phyloP scores from a whole-genome alignment of 2,113 vertebrate genomes.

The Myanophis thanlyinensis region DNA sequence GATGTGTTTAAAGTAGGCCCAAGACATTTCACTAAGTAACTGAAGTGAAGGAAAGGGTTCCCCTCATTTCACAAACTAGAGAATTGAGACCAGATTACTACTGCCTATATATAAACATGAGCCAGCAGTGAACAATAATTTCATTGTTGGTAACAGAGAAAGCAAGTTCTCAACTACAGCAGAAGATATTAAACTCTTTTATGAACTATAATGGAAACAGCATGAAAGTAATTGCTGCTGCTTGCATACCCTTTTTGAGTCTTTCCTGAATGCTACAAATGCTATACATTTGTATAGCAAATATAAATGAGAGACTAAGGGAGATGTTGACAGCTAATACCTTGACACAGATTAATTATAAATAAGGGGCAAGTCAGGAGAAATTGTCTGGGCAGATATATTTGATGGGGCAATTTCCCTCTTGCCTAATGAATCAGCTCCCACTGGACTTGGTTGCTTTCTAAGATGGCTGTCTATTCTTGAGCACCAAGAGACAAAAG shows the following conservation, averaged over 20 bases:
- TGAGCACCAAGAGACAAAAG: background rate
- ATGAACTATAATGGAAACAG: background rate
- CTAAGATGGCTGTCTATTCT: background rate
- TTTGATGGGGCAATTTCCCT: background rate
- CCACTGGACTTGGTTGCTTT: background rate
- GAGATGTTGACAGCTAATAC: background rate
- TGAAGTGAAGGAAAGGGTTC: background rate
- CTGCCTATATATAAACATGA: background rate
- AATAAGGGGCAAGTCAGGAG: background rate
- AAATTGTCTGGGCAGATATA: background rate
- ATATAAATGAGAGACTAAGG: background rate
- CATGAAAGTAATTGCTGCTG: background rate
- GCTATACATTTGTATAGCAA: background rate
- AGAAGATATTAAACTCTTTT: background rate
- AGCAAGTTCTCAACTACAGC: background rate
- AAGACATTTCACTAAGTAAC: background rate
- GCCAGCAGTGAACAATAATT: background rate
- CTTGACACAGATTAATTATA: background rate
- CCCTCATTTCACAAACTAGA: background rate
- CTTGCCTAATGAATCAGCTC: background rate
- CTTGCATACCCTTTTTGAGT: background rate
- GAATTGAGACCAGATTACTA: background rate
- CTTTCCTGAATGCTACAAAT: background rate
- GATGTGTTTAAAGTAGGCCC: background rate
- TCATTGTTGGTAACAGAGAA: background rate